These are phyloP conservation scores for Leptoclinus maculatus DNA, from an alignment of 2,797 vertebrate genomes.

Conservation along the genomic window DNA sequence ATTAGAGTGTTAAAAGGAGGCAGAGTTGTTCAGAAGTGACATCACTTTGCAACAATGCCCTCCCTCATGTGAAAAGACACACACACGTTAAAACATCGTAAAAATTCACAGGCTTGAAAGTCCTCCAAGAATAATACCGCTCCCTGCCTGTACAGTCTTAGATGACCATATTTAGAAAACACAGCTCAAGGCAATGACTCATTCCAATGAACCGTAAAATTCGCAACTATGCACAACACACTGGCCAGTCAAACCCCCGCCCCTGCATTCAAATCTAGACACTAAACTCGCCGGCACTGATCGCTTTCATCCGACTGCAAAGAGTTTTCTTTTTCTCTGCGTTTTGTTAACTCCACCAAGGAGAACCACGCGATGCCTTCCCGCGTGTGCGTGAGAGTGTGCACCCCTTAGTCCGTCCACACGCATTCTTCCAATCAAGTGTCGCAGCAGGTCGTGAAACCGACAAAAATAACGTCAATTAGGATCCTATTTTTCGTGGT, in stretches of 20 bases:
- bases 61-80: background rate
- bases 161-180: slow-evolving; percentile 59
- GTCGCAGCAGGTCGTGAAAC: too few relatives aligned
- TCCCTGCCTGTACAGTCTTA: background rate
- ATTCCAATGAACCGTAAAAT: slow-evolving; percentile 5
- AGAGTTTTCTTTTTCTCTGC: too few relatives aligned
- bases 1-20: background rate
- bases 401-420: too few relatives aligned
- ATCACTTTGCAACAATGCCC: slow-evolving; percentile 46
- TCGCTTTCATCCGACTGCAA: background rate
- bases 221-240: slow-evolving; percentile 24
- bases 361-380: too few relatives aligned
- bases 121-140: slow-evolving; percentile 28
- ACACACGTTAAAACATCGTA: background rate
- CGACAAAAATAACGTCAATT: too few relatives aligned
- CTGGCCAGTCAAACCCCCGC: background rate
- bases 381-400: too few relatives aligned
- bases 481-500: too few relatives aligned
- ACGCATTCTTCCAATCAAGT: too few relatives aligned
- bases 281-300: background rate
- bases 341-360: too few relatives aligned
- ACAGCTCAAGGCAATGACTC: slow-evolving; percentile 19
- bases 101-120: slow-evolving; percentile 30
- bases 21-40: slow-evolving; percentile 24
- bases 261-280: background rate